Evolutionary conservation across 1,140 invertebrate genomes (phyloP), one percentile per base, ranked within the genome.

Genomic region (Trachymyrmex cornetzi): DNA sequence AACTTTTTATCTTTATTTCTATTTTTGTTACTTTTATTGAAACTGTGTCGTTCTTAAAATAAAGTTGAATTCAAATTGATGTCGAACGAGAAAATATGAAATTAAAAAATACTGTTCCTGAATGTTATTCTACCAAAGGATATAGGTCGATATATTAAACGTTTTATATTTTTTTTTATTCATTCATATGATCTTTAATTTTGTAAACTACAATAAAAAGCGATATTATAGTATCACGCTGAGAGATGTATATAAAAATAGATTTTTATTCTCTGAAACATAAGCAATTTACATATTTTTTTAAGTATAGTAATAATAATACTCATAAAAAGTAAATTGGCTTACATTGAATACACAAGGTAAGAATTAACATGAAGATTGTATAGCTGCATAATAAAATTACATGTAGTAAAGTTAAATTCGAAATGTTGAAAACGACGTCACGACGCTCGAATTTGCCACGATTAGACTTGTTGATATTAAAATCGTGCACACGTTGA

Each of bases 391-490:
- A 24, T 24, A 61, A 27, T 48, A 72, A 57, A 16, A 80, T 64
- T 61, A 34, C 27, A 48, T 59, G 53, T n/a, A 71, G 11, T 44
- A 38, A 34, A 14, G 81, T 79, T 69, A 50, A 24, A 57, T 85
- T 66, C n/a, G 75, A 71, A 16, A 64, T 57, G 19, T 44, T 34
- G 34, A 34, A 67, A 81, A 82, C 44, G 34, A 55, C 27, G 34
- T 50, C 24, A n/a, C 3, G 27, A 66, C 57, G 38, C 61, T 89
- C 71, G 84, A 89, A 81, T 89, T 72, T 27, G 24, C 53, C 55
- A 44, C 69, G 61, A 67, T 50, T 44, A 87, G 22, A 75, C 38
- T 59, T 44, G 63, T 66, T 79, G 44, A 27, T 71, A 71, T 71
- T 71, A 71, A 71, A 90, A 85, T 74, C 69, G 77, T 24, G 77